Evolutionary conservation across 2,797 vertebrate genomes (phyloP).

Genomic region (Falco berigora): DNA sequence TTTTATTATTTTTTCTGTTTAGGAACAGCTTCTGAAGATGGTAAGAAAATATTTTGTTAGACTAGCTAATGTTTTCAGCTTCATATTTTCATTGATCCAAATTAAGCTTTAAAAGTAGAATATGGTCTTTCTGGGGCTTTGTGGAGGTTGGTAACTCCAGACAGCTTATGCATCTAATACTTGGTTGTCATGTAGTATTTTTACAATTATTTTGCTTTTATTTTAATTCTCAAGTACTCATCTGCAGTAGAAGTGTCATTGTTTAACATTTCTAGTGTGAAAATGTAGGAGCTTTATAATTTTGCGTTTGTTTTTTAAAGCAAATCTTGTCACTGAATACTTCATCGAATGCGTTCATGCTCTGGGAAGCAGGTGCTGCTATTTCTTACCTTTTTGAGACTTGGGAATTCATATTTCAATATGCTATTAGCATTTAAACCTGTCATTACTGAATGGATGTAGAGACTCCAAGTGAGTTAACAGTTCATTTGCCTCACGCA

Average conservation of each 20-base stretch:
- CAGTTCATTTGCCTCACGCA: background rate
- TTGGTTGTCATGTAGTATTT: constrained; percentile 21
- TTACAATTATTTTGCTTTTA: constrained; percentile 23
- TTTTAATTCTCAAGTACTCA: constrained; percentile 44
- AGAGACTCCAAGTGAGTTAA: background rate
- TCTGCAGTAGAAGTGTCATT: constrained; percentile 48
- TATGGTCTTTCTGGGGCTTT: constrained; percentile 18
- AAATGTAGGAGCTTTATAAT: background rate
- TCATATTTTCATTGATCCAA: constrained; percentile 52
- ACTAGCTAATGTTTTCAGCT: constrained; percentile 45
- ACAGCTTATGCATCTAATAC: constrained; percentile 41
- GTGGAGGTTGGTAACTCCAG: constrained; percentile 16
- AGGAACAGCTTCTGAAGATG: constrained; percentile 87
- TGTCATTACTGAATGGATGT: background rate
- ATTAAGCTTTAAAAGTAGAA: constrained; percentile 30
- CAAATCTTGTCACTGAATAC: background rate
- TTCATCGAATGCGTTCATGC: constrained; percentile 29
- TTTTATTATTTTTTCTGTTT: constrained; percentile 76
- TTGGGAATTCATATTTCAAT: background rate
- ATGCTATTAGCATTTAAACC: background rate
- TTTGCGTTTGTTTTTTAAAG: background rate
- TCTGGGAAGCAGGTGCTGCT: constrained; percentile 53
- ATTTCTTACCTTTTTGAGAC: background rate
- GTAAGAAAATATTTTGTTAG: constrained; percentile 78
- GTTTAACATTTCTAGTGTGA: constrained; percentile 39